These are phyloP conservation scores for Melinaea menophilus DNA, from an alignment of 2,888 invertebrate genomes.

Conservation along the genomic window DNA sequence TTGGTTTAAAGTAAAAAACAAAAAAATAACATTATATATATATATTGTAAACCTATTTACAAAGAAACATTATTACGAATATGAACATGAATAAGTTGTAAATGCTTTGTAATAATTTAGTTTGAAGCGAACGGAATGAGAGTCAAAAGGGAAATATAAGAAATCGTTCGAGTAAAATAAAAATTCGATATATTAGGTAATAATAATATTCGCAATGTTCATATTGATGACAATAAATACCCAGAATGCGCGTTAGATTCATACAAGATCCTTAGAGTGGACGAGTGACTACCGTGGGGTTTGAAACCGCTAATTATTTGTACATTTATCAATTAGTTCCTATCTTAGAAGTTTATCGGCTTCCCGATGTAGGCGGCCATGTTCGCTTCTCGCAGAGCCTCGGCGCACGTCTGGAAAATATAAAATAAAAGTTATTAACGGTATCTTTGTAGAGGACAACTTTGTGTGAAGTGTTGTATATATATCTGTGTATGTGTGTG, in stretches of 20 bases:
- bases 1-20: slow-evolving; percentile 14
- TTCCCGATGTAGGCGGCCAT: slow-evolving; percentile 97
- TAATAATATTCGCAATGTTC: background rate
- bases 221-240: slow-evolving; percentile 27
- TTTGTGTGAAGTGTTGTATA: too few species aligned
- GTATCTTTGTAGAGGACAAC: too few species aligned
- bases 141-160: slow-evolving; percentile 33
- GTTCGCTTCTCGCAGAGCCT: slow-evolving; percentile 98
- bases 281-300: slow-evolving; percentile 41
- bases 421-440: slow-evolving; percentile 3
- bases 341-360: slow-evolving; percentile 93
- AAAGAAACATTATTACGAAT: slow-evolving; percentile 63
- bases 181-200: background rate
- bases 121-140: slow-evolving; percentile 52
- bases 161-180: slow-evolving; percentile 15
- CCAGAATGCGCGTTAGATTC: slow-evolving; percentile 59
- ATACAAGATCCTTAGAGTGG: slow-evolving; percentile 59
- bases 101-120: slow-evolving; percentile 47
- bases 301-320: slow-evolving; percentile 39
- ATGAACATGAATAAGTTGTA: slow-evolving; percentile 52
- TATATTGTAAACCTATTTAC: slow-evolving; percentile 65
- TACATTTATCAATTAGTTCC: slow-evolving; percentile 36
- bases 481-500: too few species aligned
- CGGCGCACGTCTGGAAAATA: slow-evolving; percentile 92
- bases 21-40: slow-evolving; percentile 29